Evolutionary conservation across 2,888 invertebrate genomes (phyloP).

Genomic region (Drosophila meridionalis): DNA sequence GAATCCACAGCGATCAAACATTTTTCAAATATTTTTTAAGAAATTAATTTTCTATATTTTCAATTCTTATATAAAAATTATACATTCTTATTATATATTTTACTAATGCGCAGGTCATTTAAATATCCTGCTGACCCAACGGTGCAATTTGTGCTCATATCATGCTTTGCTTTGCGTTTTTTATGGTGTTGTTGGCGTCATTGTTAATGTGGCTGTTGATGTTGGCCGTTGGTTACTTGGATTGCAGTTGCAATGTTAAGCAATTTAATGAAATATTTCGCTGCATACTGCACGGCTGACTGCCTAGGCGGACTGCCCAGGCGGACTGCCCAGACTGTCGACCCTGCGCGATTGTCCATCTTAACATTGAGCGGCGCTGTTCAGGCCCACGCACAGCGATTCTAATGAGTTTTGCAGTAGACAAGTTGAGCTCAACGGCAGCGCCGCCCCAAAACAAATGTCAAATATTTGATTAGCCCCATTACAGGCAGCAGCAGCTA

Average conservation of each 20-base stretch:
- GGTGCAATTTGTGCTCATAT: conserved; percentile 11
- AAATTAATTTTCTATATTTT: no score
- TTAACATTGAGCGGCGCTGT: conserved; percentile 17
- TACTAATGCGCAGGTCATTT: conserved; percentile 10
- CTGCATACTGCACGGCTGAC: conserved; percentile 32
- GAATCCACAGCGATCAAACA: no score
- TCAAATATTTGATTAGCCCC: conserved; percentile 82
- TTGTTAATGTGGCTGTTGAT: conserved; percentile 56
- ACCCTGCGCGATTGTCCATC: not conserved
- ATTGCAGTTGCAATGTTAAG: conserved; percentile 49
- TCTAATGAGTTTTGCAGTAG: conserved; percentile 55
- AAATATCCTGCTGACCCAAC: conserved; percentile 2
- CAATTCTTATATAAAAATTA: not conserved
- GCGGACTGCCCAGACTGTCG: conserved; percentile 1
- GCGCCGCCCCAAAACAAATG: conserved; percentile 59
- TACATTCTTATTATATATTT: not conserved
- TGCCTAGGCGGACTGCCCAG: not conserved
- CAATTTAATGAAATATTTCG: conserved; percentile 58
- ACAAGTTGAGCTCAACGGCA: conserved; percentile 52
- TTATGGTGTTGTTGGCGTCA: conserved; percentile 31
- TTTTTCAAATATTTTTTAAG: no score
- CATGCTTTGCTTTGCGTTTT: not conserved
- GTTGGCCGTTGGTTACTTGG: conserved; percentile 25
- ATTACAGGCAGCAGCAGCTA: conserved; percentile 54
- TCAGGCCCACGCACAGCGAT: conserved; percentile 8